Conservation (phyloP, 2,113 vertebrate species). For the Malurus melanocephalus region DNA sequence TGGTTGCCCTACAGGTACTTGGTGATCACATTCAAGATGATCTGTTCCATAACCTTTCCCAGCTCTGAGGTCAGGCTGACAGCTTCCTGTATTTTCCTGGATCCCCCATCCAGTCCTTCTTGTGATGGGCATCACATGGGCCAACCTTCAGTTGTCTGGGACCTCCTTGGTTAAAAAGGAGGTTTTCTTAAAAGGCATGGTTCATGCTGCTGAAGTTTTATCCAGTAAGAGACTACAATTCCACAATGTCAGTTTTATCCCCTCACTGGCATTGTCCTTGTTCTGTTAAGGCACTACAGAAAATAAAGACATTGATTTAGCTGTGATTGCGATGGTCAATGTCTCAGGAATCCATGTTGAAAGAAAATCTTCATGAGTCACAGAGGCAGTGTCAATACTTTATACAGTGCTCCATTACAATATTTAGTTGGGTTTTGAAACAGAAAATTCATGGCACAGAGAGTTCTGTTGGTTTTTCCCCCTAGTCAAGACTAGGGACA, state of each 20-base stretch:
- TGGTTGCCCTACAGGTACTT: neutral
- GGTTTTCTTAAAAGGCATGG: neutral
- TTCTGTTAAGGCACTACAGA: neutral
- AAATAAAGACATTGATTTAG: neutral
- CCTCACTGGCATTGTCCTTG: neutral
- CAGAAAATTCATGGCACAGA: neutral
- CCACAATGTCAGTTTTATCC: neutral
- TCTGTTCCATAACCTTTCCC: neutral
- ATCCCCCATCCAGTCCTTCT: neutral
- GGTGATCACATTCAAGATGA: neutral
- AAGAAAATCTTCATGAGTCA: neutral
- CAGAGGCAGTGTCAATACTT: neutral
- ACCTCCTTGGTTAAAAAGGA: neutral
- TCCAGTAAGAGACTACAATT: neutral
- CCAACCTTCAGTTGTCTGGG: neutral
- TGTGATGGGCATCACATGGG: neutral
- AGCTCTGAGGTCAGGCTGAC: neutral
- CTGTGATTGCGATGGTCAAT: neutral
- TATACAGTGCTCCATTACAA: neutral
- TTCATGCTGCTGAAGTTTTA: neutral
- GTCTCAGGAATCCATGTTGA: neutral
- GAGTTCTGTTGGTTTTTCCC: accelerated
- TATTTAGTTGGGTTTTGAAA: neutral
- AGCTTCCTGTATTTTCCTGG: neutral
- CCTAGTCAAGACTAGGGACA: neutral